Conservation (phyloP, 2,113 vertebrate species). For the Origma solitaria region DNA sequence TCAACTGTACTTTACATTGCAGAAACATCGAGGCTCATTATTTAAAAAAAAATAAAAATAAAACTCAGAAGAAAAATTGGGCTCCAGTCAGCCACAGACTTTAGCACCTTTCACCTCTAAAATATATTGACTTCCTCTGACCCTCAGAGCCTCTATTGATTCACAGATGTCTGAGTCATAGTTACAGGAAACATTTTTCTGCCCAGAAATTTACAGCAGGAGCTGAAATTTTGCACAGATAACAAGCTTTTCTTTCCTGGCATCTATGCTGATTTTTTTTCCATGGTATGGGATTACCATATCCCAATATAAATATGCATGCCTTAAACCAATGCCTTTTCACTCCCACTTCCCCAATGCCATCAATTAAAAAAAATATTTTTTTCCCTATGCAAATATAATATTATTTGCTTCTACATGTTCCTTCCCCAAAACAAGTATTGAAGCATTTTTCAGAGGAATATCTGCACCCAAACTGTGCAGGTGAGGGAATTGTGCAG, state of each 20-base stretch:
- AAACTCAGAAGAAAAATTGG: neutral
- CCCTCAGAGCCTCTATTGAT: neutral
- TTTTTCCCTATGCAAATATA: neutral
- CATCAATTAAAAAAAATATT: too few species aligned
- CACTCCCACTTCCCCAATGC: neutral
- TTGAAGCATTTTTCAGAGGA: neutral
- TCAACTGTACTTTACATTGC: neutral
- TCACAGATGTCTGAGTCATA: slow-evolving; percentile 33
- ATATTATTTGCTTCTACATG: fast-evolving
- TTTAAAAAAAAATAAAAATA: fast-evolving
- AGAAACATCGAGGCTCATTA: neutral
- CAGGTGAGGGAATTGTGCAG: neutral
- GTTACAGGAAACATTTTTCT: slow-evolving; percentile 13
- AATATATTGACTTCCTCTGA: neutral
- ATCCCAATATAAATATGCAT: neutral
- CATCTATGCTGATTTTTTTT: neutral
- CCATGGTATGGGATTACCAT: too few species aligned
- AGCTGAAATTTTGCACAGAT: neutral
- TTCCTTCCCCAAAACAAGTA: neutral
- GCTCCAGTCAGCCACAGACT: neutral
- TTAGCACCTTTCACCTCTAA: neutral
- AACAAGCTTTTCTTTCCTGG: neutral
- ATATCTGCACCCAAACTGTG: neutral
- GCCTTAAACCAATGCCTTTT: neutral
- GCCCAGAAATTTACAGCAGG: neutral